A percentile compares a stretch with the other conserved stretches of the same genome.
phyloP scores from a whole-genome alignment of 2,797 vertebrate species.

The Silurus aristotelis region DNA sequence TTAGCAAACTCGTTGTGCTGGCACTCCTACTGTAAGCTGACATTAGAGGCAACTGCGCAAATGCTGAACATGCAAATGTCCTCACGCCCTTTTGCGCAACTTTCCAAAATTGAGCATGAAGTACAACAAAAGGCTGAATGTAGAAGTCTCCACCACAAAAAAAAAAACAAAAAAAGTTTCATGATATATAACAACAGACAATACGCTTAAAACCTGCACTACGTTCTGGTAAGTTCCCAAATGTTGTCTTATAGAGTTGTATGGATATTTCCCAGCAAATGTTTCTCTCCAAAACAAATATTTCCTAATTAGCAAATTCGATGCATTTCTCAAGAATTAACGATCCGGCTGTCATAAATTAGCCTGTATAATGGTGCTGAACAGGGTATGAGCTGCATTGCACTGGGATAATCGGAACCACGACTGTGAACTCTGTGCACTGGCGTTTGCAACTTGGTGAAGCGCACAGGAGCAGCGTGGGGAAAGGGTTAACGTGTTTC shows the following conservation, averaged over 20 bases:
- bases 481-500: constrained; percentile 76
- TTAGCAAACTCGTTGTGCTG: constrained; percentile 67
- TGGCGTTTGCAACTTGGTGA: background rate
- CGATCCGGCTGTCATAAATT: background rate
- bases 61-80: constrained; percentile 64
- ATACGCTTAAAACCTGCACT: too few species aligned
- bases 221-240: background rate
- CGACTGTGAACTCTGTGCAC: too few species aligned
- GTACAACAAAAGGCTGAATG: background rate
- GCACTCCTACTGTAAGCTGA: constrained; percentile 62
- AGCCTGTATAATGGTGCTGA: background rate
- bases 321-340: background rate
- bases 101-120: background rate
- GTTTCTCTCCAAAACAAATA: background rate
- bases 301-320: background rate
- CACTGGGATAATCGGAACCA: background rate
- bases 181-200: background rate
- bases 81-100: constrained; percentile 30
- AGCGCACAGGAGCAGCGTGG: constrained; percentile 54
- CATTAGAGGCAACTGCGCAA: constrained; percentile 75
- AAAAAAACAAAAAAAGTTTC: background rate
- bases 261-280: background rate
- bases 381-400: background rate
- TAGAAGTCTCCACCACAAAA: background rate
- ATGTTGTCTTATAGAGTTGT: background rate